phyloP scores from a whole-genome alignment of 2,113 vertebrate genomes.

The Plectropomus leopardus region DNA sequence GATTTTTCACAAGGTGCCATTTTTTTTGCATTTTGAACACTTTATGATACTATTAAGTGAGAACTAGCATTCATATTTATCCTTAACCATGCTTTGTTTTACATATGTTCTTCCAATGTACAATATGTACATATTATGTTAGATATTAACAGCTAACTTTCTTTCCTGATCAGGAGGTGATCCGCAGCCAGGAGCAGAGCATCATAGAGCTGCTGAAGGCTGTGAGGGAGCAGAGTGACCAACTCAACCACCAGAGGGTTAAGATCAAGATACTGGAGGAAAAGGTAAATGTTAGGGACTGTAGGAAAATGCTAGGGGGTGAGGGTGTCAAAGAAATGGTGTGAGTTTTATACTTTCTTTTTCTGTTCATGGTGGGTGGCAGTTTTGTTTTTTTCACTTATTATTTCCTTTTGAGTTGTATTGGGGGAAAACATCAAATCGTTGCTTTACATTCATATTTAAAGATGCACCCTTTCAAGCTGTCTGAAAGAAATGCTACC shows the following conservation, averaged over 20 bases:
- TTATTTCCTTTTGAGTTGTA: neutral
- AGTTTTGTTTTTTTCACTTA: no score
- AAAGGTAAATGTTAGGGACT: slow-evolving; percentile 67
- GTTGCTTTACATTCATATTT: neutral
- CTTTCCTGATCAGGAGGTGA: slow-evolving; percentile 71
- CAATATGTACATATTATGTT: neutral
- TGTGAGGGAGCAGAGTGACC: slow-evolving; percentile 80
- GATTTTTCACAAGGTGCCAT: neutral
- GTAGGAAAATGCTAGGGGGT: neutral
- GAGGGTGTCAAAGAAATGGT: no score
- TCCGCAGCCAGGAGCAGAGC: slow-evolving; percentile 79
- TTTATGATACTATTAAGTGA: no score
- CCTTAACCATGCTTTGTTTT: neutral
- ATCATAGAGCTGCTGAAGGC: slow-evolving; percentile 80
- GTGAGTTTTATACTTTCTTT: no score
- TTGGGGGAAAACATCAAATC: neutral
- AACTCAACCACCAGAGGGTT: slow-evolving; percentile 78
- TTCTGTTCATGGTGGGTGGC: no score
- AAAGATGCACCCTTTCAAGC: neutral
- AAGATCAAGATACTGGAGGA: slow-evolving; percentile 83
- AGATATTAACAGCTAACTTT: neutral
- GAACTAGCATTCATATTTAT: no score
- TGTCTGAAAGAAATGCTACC: no score
- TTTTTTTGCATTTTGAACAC: neutral
- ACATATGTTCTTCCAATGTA: neutral